Evolutionary conservation across 2,888 invertebrate genomes (phyloP).

Genomic region (Uloborus plumipes): DNA sequence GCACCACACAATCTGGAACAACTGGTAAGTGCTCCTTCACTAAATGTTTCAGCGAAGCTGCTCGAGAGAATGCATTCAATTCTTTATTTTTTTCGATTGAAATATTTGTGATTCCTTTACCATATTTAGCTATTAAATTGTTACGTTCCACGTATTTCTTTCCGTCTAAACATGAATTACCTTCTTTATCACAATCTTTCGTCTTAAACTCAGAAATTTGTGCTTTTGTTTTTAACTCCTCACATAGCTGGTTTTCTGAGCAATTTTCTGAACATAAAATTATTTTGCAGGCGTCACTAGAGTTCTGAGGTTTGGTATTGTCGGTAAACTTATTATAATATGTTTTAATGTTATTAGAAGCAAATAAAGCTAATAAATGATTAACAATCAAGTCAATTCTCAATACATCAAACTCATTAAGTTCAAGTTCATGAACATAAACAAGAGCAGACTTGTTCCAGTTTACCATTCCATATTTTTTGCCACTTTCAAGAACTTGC

Average conservation of each 20-base stretch:
- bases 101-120: constrained; percentile 29
- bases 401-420: constrained; percentile 12
- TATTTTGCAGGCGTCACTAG: background rate
- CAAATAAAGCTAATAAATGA: constrained; percentile 30
- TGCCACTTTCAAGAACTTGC: background rate
- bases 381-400: constrained; percentile 27
- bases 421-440: constrained; percentile 5
- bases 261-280: constrained; percentile 24
- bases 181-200: constrained; percentile 1
- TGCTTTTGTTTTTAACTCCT: constrained; percentile 8
- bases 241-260: background rate
- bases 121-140: constrained; percentile 20
- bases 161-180: constrained; percentile 5
- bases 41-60: constrained; percentile 18
- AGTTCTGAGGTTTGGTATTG: background rate
- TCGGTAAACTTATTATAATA: constrained; percentile 1
- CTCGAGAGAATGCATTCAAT: constrained; percentile 4
- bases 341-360: constrained; percentile 16
- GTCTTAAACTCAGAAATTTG: constrained; percentile 16
- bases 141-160: constrained; percentile 19
- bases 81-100: background rate
- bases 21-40: constrained; percentile 11
- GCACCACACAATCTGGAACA: constrained; percentile 25
- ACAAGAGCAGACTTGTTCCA: constrained; percentile 25
- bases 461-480: constrained; percentile 29